phyloP scores from a whole-genome alignment of 2,888 invertebrate genomes.

The Agapostemon virescens region DNA sequence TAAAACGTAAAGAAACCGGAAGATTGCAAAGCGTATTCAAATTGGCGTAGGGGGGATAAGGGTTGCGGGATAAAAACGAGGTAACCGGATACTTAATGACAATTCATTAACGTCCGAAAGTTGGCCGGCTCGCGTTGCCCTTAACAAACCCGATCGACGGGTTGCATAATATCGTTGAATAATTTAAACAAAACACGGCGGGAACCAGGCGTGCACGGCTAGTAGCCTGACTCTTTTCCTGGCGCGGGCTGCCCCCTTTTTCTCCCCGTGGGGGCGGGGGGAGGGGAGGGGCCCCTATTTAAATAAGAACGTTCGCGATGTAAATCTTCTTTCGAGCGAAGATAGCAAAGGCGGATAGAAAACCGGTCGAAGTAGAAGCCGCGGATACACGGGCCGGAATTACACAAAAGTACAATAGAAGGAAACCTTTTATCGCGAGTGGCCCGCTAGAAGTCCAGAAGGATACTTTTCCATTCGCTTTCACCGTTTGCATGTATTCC shows the following conservation, averaged over 20 bases:
- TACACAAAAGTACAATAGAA: slow-evolving; percentile 55
- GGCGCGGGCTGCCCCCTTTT: not conserved
- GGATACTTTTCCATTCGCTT: slow-evolving; percentile 62
- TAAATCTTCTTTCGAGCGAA: slow-evolving; percentile 53
- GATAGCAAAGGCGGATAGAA: slow-evolving; percentile 41
- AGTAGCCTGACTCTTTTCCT: not conserved
- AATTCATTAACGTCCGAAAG: slow-evolving; percentile 26
- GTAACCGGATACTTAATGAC: slow-evolving; percentile 21
- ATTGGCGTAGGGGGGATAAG: not conserved
- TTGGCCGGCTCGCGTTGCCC: not conserved
- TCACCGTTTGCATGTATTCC: slow-evolving; percentile 52
- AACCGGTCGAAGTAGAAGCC: slow-evolving; percentile 43
- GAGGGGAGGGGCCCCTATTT: slow-evolving; percentile 35
- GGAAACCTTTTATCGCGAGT: slow-evolving; percentile 61
- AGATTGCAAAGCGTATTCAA: slow-evolving; percentile 13
- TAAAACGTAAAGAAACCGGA: not conserved
- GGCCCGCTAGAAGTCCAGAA: slow-evolving; percentile 49
- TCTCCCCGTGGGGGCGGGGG: not conserved
- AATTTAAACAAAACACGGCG: slow-evolving; percentile 28
- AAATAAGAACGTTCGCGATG: slow-evolving; percentile 56
- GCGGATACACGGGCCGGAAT: slow-evolving; percentile 50
- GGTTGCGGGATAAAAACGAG: not conserved
- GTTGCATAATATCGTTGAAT: slow-evolving; percentile 21
- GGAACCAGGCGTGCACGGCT: not conserved
- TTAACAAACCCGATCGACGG: slow-evolving; percentile 23